A percentile compares a stretch with the other conserved stretches of the same genome.
Conservation (phyloP, 2,797 vertebrate species). For the Glossophaga mutica region DNA sequence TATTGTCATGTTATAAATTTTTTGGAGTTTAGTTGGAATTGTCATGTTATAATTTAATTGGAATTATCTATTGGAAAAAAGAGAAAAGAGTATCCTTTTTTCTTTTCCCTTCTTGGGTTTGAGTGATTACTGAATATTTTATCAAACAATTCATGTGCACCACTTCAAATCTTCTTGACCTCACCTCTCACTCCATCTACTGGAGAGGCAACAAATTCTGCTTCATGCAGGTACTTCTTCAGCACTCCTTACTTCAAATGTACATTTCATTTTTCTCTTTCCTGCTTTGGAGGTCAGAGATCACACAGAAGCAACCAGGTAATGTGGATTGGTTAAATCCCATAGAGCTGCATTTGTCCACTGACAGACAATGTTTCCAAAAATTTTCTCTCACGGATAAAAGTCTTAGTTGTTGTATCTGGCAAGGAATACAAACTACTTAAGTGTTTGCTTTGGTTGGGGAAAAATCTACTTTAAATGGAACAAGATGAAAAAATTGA, state of each 20-base stretch:
- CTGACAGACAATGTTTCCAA: neutral
- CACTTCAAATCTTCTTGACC: neutral
- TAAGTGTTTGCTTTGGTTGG: neutral
- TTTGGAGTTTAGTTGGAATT: neutral
- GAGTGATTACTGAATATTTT: neutral
- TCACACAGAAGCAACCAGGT: neutral
- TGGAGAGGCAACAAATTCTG: neutral
- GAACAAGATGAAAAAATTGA: neutral
- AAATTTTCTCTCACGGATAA: neutral
- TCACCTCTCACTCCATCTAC: neutral
- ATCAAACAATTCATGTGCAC: neutral
- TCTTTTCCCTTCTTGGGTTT: neutral
- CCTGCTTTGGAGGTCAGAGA: neutral
- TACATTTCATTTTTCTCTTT: neutral
- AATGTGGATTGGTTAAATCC: neutral
- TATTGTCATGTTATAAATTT: neutral
- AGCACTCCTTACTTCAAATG: neutral
- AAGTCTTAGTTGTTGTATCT: neutral
- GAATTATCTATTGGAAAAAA: too few relatives aligned
- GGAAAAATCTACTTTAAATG: neutral
- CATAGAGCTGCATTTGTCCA: neutral
- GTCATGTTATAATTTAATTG: too few relatives aligned
- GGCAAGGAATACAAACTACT: neutral
- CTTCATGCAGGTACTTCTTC: too few relatives aligned
- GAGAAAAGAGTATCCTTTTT: neutral